Conservation (phyloP, 2,888 invertebrate genomes). For the Augiades crinisus region DNA sequence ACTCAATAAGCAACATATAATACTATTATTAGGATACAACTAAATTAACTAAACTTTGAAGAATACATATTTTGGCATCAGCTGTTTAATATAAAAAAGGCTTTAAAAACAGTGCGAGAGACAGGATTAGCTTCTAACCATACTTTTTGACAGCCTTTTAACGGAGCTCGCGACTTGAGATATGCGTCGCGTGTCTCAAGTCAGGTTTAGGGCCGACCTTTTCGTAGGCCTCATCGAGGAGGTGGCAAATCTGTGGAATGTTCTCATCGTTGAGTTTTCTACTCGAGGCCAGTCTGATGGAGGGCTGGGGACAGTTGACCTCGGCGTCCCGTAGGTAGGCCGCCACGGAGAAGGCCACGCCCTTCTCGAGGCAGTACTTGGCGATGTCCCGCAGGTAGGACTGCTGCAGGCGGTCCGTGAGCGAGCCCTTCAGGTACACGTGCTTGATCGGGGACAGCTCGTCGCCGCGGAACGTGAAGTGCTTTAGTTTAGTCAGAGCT, state of each 20-base stretch:
- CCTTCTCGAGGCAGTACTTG: constrained; percentile 83
- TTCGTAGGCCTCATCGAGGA: constrained; percentile 69
- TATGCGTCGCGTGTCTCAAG: constrained; percentile 34
- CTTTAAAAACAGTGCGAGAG: no score
- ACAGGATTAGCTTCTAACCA: no score
- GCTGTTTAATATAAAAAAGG: no score
- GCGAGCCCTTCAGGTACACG: constrained; percentile 82
- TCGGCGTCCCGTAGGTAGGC: constrained; percentile 86
- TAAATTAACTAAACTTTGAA: no score
- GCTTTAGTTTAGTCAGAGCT: constrained; percentile 63
- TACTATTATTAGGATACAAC: no score
- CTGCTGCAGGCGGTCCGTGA: constrained; percentile 68
- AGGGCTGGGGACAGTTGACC: constrained; percentile 83
- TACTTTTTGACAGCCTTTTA: no score
- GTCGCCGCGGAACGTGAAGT: constrained; percentile 80
- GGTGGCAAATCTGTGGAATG: constrained; percentile 65
- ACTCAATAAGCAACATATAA: no score
- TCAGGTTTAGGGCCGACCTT: constrained; percentile 60
- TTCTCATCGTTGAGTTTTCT: constrained; percentile 83
- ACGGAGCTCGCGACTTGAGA: no score
- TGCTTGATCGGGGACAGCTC: constrained; percentile 88
- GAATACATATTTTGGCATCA: no score
- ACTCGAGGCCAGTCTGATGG: constrained; percentile 87
- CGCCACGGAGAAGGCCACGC: constrained; percentile 86
- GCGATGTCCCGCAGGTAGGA: constrained; percentile 83